These are phyloP conservation scores for Hippopotamyrus pictus DNA, from an alignment of 2,797 vertebrate genomes.

Conservation along the genomic window DNA sequence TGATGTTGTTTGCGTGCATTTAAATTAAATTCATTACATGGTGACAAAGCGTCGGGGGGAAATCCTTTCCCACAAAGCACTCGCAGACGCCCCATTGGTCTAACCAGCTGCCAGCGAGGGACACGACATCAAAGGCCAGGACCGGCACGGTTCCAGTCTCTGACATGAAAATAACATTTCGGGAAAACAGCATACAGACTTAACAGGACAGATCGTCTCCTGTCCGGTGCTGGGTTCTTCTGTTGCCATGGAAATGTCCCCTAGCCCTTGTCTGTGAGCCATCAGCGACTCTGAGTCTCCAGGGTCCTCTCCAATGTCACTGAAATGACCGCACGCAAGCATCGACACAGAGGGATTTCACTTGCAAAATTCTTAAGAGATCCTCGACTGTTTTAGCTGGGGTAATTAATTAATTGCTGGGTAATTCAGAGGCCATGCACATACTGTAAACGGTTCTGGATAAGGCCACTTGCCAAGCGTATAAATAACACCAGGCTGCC, in stretches of 20 bases:
- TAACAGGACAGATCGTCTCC: conserved; percentile 44
- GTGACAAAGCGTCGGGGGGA: conserved; percentile 13
- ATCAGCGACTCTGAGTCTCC: neutral
- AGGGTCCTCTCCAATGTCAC: neutral
- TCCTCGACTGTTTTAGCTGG: neutral
- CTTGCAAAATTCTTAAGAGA: neutral
- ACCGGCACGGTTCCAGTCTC: conserved; percentile 43
- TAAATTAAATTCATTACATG: conserved; percentile 20
- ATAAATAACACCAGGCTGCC: neutral
- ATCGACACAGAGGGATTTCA: neutral
- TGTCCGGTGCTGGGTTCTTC: conserved; percentile 44
- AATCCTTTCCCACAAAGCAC: conserved; percentile 15
- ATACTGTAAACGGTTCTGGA: neutral
- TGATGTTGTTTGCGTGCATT: conserved; percentile 14
- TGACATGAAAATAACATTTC: conserved; percentile 58
- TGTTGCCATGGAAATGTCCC: conserved; percentile 1
- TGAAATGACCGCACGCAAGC: neutral
- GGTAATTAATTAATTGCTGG: conserved; percentile 9
- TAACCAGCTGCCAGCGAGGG: conserved; percentile 15
- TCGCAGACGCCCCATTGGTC: conserved; percentile 13
- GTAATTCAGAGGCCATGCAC: neutral
- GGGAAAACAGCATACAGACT: conserved; percentile 53
- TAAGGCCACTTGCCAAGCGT: neutral
- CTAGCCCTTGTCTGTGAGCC: neutral
- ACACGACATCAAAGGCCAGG: conserved; percentile 5